phyloP scores from a whole-genome alignment of 2,888 invertebrate species.

The Chymomyza amoena region DNA sequence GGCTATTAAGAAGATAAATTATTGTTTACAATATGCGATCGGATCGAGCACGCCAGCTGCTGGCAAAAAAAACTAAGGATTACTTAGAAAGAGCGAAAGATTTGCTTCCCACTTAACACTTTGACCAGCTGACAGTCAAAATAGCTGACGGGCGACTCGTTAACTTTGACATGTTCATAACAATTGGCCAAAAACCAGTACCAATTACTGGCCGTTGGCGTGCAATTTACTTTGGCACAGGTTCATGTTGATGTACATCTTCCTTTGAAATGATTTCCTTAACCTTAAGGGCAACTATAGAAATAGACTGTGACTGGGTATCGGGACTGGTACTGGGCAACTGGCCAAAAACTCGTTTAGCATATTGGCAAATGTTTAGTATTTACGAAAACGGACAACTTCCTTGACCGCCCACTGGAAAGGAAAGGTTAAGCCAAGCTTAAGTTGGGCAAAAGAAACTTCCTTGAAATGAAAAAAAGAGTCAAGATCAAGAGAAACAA shows the following conservation, averaged over 20 bases:
- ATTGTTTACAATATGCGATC: conserved; percentile 33
- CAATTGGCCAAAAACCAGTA: conserved; percentile 52
- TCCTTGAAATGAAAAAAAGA: conserved; percentile 37
- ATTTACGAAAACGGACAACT: conserved; percentile 55
- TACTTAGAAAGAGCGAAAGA: not conserved
- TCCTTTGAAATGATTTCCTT: conserved; percentile 60
- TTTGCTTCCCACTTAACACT: conserved; percentile 57
- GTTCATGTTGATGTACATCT: conserved; percentile 57
- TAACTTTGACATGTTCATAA: conserved; percentile 72
- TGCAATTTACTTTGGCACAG: conserved; percentile 49
- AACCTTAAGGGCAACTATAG: conserved; percentile 58
- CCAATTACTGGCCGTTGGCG: conserved; percentile 59
- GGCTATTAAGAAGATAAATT: conserved; percentile 41
- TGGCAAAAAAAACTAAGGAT: not conserved
- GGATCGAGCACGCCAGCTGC: conserved; percentile 24
- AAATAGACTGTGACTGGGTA: conserved; percentile 46
- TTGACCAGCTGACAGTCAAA: conserved; percentile 61
- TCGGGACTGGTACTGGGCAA: conserved; percentile 2
- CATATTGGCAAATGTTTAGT: conserved; percentile 61
- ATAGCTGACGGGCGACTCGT: conserved; percentile 51
- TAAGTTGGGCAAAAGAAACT: conserved; percentile 16
- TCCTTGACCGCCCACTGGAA: conserved; percentile 71
- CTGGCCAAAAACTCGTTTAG: conserved; percentile 57
- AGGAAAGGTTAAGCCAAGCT: not conserved
- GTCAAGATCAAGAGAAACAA: conserved; percentile 22